These are phyloP conservation scores for Thalpophila matura DNA, from an alignment of 2,888 invertebrate species.

Conservation along the genomic window DNA sequence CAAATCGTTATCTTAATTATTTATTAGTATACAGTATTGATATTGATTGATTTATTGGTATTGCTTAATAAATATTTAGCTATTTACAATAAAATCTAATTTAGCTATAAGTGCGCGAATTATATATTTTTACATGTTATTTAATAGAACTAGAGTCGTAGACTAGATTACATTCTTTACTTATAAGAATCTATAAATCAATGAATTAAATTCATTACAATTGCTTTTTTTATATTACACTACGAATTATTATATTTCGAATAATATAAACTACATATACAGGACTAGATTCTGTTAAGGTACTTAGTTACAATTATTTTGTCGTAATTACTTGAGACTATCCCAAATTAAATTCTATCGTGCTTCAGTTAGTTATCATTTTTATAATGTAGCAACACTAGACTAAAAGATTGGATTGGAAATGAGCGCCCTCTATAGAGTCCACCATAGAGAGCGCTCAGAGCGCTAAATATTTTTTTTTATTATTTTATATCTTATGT, in stretches of 20 bases:
- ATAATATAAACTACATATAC: constrained; percentile 24
- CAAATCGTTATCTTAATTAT: neutral
- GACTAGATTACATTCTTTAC: constrained; percentile 48
- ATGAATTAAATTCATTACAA: constrained; percentile 76
- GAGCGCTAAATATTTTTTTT: neutral
- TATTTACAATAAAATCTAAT: constrained; percentile 43
- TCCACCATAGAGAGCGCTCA: no score
- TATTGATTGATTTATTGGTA: no score
- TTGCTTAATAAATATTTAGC: neutral
- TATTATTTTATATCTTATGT: no score
- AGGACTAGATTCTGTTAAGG: constrained; percentile 44
- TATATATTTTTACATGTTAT: constrained; percentile 37
- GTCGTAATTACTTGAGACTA: no score
- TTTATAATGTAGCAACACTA: constrained; percentile 17
- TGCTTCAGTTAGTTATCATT: neutral
- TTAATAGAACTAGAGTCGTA: constrained; percentile 14
- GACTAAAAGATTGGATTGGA: neutral
- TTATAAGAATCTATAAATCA: constrained; percentile 27
- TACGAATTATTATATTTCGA: constrained; percentile 41
- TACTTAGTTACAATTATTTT: neutral
- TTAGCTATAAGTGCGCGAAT: constrained; percentile 9
- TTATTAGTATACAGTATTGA: no score
- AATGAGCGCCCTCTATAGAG: constrained; percentile 15
- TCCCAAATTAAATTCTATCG: no score
- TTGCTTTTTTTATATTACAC: constrained; percentile 65